Conservation (phyloP, 2,888 invertebrate species). For the Ditylenchus weischeri region DNA sequence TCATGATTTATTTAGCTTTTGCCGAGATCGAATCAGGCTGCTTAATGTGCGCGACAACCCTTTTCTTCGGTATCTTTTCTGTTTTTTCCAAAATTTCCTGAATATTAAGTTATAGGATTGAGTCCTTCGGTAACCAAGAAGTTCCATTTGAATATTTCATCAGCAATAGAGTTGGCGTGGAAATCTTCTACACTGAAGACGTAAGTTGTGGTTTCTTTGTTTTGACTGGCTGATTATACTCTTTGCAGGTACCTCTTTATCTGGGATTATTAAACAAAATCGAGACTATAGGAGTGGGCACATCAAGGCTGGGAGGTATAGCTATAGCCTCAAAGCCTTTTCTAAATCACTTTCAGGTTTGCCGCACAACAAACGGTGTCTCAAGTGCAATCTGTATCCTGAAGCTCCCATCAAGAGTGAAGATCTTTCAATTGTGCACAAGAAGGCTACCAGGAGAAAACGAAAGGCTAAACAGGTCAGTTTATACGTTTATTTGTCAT, state of each 20-base stretch:
- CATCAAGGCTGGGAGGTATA: conserved; percentile 25
- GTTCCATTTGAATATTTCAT: conserved; percentile 34
- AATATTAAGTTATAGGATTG: not conserved
- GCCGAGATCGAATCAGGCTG: conserved; percentile 33
- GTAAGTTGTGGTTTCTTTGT: conserved; percentile 22
- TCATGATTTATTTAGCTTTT: conserved; percentile 36
- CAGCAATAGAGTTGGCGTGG: conserved; percentile 51
- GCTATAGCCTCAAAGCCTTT: not conserved
- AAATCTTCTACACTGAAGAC: conserved; percentile 54
- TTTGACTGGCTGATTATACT: too few species aligned
- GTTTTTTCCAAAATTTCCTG: too few species aligned
- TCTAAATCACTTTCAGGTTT: conserved; percentile 7
- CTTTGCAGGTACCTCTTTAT: conserved; percentile 21
- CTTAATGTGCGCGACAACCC: conserved; percentile 44
- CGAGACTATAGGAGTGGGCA: conserved; percentile 18
- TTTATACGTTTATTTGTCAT: too few species aligned
- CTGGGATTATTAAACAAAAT: conserved; percentile 22
- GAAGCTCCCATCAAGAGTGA: conserved; percentile 8
- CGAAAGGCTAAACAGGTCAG: too few species aligned
- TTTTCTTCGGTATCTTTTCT: conserved; percentile 36
- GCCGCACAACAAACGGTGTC: conserved; percentile 55
- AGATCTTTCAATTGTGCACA: too few species aligned
- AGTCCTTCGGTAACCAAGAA: not conserved
- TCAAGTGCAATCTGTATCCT: conserved; percentile 54
- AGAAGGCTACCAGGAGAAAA: too few species aligned